Percentiles rank a stretch among this genome's conserved stretches.
Conservation (phyloP, 2,113 vertebrate genomes). For the Taxidea taxus region DNA sequence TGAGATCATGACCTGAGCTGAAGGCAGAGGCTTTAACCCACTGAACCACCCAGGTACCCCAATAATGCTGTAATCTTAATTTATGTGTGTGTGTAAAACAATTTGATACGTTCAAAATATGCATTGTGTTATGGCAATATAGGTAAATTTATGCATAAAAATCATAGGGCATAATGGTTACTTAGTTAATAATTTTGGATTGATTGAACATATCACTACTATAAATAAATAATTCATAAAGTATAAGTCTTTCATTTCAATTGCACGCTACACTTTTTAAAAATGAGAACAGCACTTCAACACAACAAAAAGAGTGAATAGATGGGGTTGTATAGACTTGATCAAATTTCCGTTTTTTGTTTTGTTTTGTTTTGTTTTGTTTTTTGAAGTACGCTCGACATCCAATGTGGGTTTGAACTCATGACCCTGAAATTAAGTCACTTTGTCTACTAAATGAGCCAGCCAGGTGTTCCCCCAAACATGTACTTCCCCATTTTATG, state of each 20-base stretch:
- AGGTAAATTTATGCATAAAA: not conserved
- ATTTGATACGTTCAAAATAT: not conserved
- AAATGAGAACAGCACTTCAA: not conserved
- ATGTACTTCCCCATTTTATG: not conserved
- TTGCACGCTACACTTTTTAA: not conserved
- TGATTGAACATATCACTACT: not conserved
- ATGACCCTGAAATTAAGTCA: not conserved
- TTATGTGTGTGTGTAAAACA: not conserved
- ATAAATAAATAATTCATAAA: not conserved
- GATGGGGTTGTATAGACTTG: not conserved
- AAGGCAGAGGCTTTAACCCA: too few relatives aligned
- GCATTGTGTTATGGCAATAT: not conserved
- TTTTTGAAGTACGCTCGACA: not conserved
- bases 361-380: not conserved
- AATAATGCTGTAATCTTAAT: not conserved
- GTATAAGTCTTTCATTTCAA: not conserved
- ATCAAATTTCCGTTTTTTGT: not conserved
- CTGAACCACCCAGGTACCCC: too few relatives aligned
- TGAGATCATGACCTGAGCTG: too few relatives aligned
- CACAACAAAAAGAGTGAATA: not conserved
- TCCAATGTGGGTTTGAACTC: not conserved
- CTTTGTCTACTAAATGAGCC: not conserved
- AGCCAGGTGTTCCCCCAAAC: not conserved
- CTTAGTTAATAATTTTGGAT: not conserved
- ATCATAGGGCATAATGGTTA: not conserved